Evolutionary conservation across 1,140 invertebrate genomes (phyloP), one percentile per base, ranked within the genome.

Genomic region (Stegodyphus mimosarum): DNA sequence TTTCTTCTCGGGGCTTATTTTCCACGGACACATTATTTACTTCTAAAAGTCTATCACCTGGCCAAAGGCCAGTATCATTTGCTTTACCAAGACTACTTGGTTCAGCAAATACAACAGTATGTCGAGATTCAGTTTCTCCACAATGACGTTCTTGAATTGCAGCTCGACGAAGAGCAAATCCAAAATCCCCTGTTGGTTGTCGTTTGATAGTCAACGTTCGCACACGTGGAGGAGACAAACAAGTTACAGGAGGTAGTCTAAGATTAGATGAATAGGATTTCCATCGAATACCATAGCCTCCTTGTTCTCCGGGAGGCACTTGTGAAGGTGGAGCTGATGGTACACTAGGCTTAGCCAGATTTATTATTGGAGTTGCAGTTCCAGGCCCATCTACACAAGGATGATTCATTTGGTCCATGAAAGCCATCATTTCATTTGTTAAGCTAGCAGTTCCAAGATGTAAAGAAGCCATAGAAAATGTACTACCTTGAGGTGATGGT

Each of bases 21-120:
- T 96, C 95, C 0, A 98, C 96, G 83, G 93, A 93, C 55, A 95
- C 93, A 48, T 94, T 94, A 90, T 98, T 98, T 9, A 99, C 96
- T 92, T 97, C 95, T 83, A 99, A 92, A 0, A 99, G 92, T 88
- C 95, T 93, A 91, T 99, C 97, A 10, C 97, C 97, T 60, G 97
- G 97, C 69, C 98, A 90, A 11, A 99, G 92, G 48, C 90, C 95
- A 33, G 95, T 95, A 83, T 96, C 94, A 89, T 94, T 94, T 73
- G 94, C 93, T 74, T 94, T 93, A 51, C 94, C 93, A 88, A 94
- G 93, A n/a, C 93, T 94, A 55, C 95, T 95, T 1, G 97, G 97
- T 90, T 99, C 97, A 7, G 97, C 97, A 89, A 98, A 96, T 72
- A 97, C 96, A 5, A 98, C 95, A 52, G 95, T 93, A 87, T 94